Conservation (phyloP, 2,888 invertebrate species). For the Meganola albula region DNA sequence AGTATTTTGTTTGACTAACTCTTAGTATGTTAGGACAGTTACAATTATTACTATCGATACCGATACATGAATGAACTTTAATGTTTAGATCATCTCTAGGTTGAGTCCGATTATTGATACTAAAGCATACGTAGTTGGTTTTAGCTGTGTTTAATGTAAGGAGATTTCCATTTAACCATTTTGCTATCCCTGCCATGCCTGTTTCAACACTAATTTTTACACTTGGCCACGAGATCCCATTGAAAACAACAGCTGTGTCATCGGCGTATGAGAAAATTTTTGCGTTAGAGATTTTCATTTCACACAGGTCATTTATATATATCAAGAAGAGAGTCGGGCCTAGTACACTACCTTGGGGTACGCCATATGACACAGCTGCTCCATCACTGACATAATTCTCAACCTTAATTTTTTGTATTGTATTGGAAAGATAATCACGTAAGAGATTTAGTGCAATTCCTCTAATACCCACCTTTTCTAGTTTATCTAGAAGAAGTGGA, state of each 20-base stretch:
- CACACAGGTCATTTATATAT: constrained; percentile 11
- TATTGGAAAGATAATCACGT: constrained; percentile 4
- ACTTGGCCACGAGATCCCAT: constrained; percentile 4
- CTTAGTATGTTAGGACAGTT: neutral
- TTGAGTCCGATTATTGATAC: constrained; percentile 1
- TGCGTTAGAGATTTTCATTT: neutral
- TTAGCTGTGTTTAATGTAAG: constrained; percentile 8
- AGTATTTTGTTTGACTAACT: constrained; percentile 1
- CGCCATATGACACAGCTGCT: constrained; percentile 2
- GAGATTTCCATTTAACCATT: constrained; percentile 7
- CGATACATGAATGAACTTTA: neutral
- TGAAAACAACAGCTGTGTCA: constrained; percentile 12
- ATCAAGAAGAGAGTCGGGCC: constrained; percentile 12
- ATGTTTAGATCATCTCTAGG: neutral
- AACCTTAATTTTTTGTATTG: constrained; percentile 8
- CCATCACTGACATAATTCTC: constrained; percentile 2
- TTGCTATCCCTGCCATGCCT: constrained; percentile 2
- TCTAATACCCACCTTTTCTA: constrained; percentile 9
- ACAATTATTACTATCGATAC: neutral
- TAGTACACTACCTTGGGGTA: constrained; percentile 12
- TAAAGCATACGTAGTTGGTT: neutral
- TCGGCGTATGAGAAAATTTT: constrained; percentile 12
- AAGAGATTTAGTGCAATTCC: constrained; percentile 5
- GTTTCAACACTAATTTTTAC: constrained; percentile 1
- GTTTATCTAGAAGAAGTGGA: constrained; percentile 4